Evolutionary conservation across 1,140 invertebrate genomes (phyloP), one percentile per base, ranked within the genome.

Genomic region (Pristionchus pacificus): DNA sequence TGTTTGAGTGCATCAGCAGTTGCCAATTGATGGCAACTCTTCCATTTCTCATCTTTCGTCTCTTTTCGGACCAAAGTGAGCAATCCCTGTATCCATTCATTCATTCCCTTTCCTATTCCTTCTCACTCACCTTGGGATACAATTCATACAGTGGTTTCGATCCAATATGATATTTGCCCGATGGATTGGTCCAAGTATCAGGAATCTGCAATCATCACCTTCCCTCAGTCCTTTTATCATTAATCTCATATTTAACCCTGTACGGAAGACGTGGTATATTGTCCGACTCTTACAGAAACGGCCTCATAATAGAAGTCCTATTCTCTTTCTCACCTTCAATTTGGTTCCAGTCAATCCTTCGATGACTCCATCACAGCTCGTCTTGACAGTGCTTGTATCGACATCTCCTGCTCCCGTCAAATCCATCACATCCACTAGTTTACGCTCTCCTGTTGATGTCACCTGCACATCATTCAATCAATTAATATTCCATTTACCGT

Each of bases 401-500:
- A 95, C 91, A 88, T 97, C 93, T 29, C 93, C 95, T 81, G 92
- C 91, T 62, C 96, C 96, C 81, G 91, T 93, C 75, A 92, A 94
- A 86, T 98, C 95, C 83, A 92, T 91, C 61, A 95, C 88, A 83
- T 97, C 94, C 80, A 98, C 90, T 59, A 98, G 89, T 87, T 98
- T 98, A 33, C 90, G 88, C 83, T 91, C 89, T 25, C 93, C 94
- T 83, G 91, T 90, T 75, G 88, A 89, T 27, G 93, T 95, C 70
- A 89, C 87, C 93, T 96, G 84, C 57, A 85, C 84, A 79, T 10
- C 31, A n/a, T 57, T 66, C 33, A 28, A 24, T 72, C 15, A 32
- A 24, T 57, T 28, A 32, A 66, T 3, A 1, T 10, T 15, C 24
- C 27, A 27, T 71, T 6, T 19, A 66, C n/a, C 19, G 3, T 63